These are phyloP conservation scores for Archegozetes longisetosus DNA, from an alignment of 1,140 invertebrate genomes.

Conservation along the genomic window DNA sequence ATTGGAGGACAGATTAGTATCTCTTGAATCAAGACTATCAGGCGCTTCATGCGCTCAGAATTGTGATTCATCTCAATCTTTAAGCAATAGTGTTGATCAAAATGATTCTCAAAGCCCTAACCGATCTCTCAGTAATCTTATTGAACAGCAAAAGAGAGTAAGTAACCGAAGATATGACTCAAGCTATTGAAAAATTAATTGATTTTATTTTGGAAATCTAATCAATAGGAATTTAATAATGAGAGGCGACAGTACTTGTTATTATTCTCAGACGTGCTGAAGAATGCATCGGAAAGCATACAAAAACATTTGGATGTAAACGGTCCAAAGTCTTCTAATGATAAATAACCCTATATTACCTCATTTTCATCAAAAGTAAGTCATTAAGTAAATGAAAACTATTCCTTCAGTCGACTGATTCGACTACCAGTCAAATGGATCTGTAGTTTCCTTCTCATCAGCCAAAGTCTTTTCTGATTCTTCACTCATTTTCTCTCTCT, in stretches of 20 bases:
- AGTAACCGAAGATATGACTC: neutral
- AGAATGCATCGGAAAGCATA: neutral
- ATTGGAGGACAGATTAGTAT: constrained; percentile 1
- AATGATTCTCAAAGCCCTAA: neutral
- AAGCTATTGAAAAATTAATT: neutral
- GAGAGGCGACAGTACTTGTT: neutral
- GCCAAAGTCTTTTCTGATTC: no score
- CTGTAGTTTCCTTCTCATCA: no score
- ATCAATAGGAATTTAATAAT: neutral
- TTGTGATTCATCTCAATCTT: neutral
- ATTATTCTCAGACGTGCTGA: neutral
- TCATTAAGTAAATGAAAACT: no score
- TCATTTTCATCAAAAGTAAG: no score
- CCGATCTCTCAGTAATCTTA: neutral
- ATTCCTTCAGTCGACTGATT: no score
- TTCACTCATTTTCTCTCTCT: no score
- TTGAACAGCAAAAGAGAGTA: neutral
- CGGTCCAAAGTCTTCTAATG: neutral
- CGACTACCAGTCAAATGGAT: no score
- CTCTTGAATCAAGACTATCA: neutral
- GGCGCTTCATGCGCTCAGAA: neutral
- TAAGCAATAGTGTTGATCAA: neutral
- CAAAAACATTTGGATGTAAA: neutral
- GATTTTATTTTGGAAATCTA: no score
- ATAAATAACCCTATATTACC: no score